Evolutionary conservation across 2,797 vertebrate genomes (phyloP), one percentile per base, ranked within the genome.

Genomic region (Pangasius sanitwongsei): DNA sequence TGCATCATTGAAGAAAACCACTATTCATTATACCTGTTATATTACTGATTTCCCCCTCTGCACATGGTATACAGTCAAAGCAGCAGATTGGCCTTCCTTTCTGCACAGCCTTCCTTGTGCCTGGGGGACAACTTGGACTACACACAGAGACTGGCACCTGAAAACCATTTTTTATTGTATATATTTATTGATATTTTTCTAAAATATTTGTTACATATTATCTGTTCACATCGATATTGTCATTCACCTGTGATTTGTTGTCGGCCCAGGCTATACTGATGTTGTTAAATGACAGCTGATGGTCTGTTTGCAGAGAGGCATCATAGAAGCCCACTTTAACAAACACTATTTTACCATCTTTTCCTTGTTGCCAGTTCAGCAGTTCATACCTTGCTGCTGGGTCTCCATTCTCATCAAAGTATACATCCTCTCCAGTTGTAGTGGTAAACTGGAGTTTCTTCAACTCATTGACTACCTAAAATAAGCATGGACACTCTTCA

Each of bases 11-110:
- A 28, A n/a, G 41, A 2, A 16, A 77, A 50, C 12, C 12, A n/a
- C 2, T 50, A 25, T 70, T 82, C 31, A 59, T 92, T 93, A 61
- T 84, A 96, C 96, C 95, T 83, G 94, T 95, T 37, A 89, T 70
- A 91, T 95, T 96, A 89, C 94, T 95, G 87, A 96, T 92, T 67
- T 94, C 94, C 82, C 96, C 95, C 2, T 93, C 91, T 50, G 94
- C 94, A 84, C 96, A 97, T 31, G 82, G 89, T 1, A 95, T 83
- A 59, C 96, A 96, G 86, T 96, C 94, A 61, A 96, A 96, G 90
- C 96, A 97, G 85, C 96, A 96, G 9, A 93, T 89, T 12, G 95
- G 94, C 4, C 94, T 31, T 3, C 94, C 94, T 20, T 94, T 94
- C 83, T 53, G 92, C 44, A 89, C 88, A 48, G 93, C 93, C 89